phyloP scores from a whole-genome alignment of 2,797 vertebrate genomes.

The Leptatherina wallacei region DNA sequence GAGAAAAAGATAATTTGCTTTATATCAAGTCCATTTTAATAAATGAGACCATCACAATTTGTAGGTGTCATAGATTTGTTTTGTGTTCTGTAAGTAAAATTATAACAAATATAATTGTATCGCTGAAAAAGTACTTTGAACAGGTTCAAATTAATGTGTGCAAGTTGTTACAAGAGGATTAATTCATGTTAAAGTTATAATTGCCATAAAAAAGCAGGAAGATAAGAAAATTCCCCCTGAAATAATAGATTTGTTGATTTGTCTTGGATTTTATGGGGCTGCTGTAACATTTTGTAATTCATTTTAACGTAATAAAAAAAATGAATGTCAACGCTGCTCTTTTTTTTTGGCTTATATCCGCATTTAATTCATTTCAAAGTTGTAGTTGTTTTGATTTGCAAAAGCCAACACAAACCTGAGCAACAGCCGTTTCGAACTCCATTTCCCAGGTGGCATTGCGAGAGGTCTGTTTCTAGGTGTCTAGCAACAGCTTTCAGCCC shows the following conservation, averaged over 20 bases:
- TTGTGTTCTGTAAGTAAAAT: no score
- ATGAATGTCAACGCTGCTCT: not conserved
- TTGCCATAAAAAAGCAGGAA: not conserved
- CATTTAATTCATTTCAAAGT: constrained; percentile 38
- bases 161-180: not conserved
- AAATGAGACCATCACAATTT: not conserved
- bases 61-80: not conserved
- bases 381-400: constrained; percentile 63
- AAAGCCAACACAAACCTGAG: constrained; percentile 21
- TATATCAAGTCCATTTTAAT: not conserved
- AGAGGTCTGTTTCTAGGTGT: constrained; percentile 77
- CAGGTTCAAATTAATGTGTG: not conserved
- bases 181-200: not conserved
- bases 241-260: not conserved
- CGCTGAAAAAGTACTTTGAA: not conserved
- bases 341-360: constrained; percentile 33
- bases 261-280: not conserved
- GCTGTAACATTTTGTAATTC: not conserved
- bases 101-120: no score
- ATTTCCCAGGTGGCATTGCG: constrained; percentile 81
- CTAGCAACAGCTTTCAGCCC: constrained; percentile 77
- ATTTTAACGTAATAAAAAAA: not conserved
- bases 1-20: not conserved
- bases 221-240: not conserved
- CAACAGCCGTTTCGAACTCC: constrained; percentile 60